A percentile compares a stretch with the other conserved stretches of the same genome.
phyloP scores from a whole-genome alignment of 2,113 vertebrate genomes.

The Sciurus niger region DNA sequence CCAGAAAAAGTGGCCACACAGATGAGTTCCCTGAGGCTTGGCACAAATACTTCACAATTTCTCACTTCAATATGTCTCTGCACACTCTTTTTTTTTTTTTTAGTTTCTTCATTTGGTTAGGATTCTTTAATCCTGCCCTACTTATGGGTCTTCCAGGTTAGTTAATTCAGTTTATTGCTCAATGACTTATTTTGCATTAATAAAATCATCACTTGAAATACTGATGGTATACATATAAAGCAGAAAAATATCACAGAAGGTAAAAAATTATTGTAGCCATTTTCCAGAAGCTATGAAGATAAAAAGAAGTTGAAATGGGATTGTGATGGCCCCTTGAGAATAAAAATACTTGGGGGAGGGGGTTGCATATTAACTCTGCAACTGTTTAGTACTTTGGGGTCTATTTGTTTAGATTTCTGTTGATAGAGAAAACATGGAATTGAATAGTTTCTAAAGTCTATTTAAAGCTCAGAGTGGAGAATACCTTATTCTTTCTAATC shows the following conservation, averaged over 20 bases:
- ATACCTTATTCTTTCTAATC: background rate
- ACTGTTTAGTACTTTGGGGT: background rate
- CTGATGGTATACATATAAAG: background rate
- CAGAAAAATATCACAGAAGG: background rate
- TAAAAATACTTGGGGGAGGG: background rate
- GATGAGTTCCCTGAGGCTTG: background rate
- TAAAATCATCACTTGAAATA: background rate
- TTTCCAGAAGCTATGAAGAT: background rate
- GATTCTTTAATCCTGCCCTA: background rate
- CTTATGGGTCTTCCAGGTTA: background rate
- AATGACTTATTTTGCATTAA: background rate
- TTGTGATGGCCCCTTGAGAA: background rate
- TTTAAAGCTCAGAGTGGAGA: background rate
- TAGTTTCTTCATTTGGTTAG: background rate
- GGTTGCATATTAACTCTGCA: background rate
- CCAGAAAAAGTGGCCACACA: background rate
- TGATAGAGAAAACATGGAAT: background rate
- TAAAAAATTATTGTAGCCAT: background rate
- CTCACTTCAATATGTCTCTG: background rate
- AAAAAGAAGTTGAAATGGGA: background rate
- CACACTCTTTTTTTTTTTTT: background rate
- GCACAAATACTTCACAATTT: background rate
- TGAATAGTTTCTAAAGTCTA: background rate
- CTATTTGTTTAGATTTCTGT: background rate
- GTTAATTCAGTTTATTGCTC: background rate